Percentiles rank a stretch among this genome's conserved stretches.
Evolutionary conservation across 92 coral and sea anemone species (phyloP).

Genomic region (Bergia puertoricense): DNA sequence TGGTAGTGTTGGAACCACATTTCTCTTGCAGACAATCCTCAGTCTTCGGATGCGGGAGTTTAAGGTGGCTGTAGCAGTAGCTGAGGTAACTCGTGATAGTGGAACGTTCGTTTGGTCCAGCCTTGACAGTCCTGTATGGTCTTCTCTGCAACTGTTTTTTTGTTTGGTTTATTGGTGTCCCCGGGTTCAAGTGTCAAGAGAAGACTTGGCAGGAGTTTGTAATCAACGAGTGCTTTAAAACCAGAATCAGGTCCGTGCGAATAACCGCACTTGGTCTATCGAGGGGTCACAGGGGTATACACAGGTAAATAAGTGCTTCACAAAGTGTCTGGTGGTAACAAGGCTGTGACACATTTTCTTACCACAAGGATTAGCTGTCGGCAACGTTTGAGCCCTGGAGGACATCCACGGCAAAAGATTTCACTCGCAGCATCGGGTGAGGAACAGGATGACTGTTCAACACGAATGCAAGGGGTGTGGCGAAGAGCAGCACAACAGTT

Average conservation of each 20-base stretch:
- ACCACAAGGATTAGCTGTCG: slow-evolving; percentile 35
- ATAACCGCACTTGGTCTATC: slow-evolving; percentile 23
- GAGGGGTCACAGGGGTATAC: slow-evolving; percentile 26
- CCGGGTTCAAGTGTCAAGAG: background rate
- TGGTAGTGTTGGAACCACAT: too few species aligned
- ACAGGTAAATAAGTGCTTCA: background rate
- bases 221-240: slow-evolving; percentile 53
- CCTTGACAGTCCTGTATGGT: slow-evolving; percentile 30
- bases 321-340: too few species aligned
- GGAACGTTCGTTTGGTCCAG: background rate
- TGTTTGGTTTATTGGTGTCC: slow-evolving; percentile 48
- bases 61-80: slow-evolving; percentile 15
- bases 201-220: slow-evolving; percentile 49
- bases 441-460: slow-evolving; percentile 20
- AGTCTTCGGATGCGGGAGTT: background rate
- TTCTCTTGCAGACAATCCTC: background rate
- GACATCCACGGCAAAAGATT: slow-evolving; percentile 45
- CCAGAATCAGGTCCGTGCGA: slow-evolving; percentile 65
- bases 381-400: slow-evolving; percentile 13
- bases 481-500: slow-evolving; percentile 4
- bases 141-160: slow-evolving; percentile 62
- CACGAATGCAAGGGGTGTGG: slow-evolving; percentile 13
- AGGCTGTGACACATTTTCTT: slow-evolving; percentile 31
- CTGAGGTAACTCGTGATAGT: slow-evolving; percentile 11
- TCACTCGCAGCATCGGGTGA: slow-evolving; percentile 30